A percentile compares a stretch with the other conserved stretches of the same genome.
Evolutionary conservation across 1,140 invertebrate species (phyloP).

Genomic region (Trissolcus basalis): DNA sequence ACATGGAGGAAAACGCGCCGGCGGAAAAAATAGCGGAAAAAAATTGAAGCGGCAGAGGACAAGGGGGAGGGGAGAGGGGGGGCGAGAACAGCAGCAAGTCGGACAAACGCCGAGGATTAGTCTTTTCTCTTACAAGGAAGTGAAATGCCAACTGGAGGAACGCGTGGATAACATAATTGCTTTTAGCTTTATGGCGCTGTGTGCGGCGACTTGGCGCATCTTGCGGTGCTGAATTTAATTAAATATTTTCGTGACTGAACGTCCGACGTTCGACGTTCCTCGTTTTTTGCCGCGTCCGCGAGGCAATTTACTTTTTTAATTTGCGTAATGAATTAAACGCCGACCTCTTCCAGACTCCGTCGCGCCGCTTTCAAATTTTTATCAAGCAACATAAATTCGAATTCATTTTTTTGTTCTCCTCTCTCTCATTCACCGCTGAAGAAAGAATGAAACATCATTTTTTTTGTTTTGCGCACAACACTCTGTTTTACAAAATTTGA

Average conservation of each 20-base stretch:
- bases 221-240: slow-evolving; percentile 74
- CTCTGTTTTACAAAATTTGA: too few relatives aligned
- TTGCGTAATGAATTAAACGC: slow-evolving; percentile 73
- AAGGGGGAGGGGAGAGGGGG: slow-evolving; percentile 4
- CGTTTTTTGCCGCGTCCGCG: slow-evolving; percentile 63
- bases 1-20: slow-evolving; percentile 30
- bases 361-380: too few relatives aligned
- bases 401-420: too few relatives aligned
- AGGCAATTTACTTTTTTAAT: slow-evolving; percentile 74
- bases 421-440: too few relatives aligned
- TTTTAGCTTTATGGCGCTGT: slow-evolving; percentile 64
- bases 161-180: slow-evolving; percentile 68
- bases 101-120: slow-evolving; percentile 51
- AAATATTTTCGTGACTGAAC: slow-evolving; percentile 73
- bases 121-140: slow-evolving; percentile 59
- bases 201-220: slow-evolving; percentile 67
- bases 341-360: slow-evolving; percentile 7
- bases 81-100: slow-evolving; percentile 39
- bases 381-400: too few relatives aligned
- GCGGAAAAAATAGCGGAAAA: slow-evolving; percentile 8
- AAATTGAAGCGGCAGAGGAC: slow-evolving; percentile 8
- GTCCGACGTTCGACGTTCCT: slow-evolving; percentile 64
- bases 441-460: too few relatives aligned
- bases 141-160: slow-evolving; percentile 60
- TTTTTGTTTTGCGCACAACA: too few relatives aligned